phyloP scores from a whole-genome alignment of 2,888 invertebrate genomes.

The Lypha dubia region DNA sequence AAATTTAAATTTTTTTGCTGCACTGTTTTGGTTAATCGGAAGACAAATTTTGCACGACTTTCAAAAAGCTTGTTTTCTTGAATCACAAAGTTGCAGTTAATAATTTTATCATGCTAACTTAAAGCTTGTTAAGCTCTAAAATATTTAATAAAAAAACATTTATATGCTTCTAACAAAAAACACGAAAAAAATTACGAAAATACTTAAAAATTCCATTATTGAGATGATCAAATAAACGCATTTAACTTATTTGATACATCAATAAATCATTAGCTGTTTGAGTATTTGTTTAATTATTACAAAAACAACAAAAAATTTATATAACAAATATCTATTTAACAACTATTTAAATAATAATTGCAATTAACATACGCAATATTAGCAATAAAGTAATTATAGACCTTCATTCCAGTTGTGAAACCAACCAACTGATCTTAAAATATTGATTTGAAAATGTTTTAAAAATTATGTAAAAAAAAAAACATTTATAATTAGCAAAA shows the following conservation, averaged over 20 bases:
- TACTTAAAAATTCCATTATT: neutral
- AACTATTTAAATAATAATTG: neutral
- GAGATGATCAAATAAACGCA: neutral
- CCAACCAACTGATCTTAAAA: no score
- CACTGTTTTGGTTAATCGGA: no score
- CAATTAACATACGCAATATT: no score
- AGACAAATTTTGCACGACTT: no score
- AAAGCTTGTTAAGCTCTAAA: no score
- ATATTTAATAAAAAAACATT: no score
- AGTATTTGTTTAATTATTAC: constrained; percentile 38
- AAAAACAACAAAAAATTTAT: constrained; percentile 19
- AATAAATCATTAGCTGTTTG: constrained; percentile 39
- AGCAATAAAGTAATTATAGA: constrained; percentile 4
- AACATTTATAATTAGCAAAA: neutral
- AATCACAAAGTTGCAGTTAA: no score
- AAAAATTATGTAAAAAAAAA: neutral
- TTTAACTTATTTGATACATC: neutral
- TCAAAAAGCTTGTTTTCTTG: no score
- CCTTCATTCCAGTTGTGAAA: constrained; percentile 5
- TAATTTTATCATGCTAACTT: no score
- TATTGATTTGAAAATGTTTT: neutral
- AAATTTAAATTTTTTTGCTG: no score
- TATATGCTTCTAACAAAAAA: no score
- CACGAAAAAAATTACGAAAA: neutral
- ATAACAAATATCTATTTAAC: constrained; percentile 44